phyloP scores from a whole-genome alignment of 2,113 vertebrate genomes.

The Mus spicilegus region DNA sequence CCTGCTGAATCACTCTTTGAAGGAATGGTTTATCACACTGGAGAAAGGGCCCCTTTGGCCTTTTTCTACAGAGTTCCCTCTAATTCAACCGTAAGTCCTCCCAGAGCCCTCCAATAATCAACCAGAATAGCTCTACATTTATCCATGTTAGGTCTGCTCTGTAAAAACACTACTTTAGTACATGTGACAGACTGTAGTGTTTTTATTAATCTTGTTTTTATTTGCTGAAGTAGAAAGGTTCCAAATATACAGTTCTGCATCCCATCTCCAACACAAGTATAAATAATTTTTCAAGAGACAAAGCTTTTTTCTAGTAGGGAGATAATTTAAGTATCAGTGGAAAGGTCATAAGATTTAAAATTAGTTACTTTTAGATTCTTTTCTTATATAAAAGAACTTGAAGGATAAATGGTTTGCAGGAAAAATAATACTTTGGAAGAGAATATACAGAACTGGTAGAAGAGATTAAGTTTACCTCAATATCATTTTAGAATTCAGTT shows the following conservation, averaged over 20 bases:
- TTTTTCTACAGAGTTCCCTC: not conserved
- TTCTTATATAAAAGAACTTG: conserved; percentile 19
- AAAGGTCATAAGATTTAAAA: not conserved
- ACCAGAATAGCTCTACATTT: not conserved
- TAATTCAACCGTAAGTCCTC: not conserved
- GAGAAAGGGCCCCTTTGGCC: not conserved
- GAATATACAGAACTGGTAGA: not conserved
- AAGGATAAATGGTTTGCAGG: not conserved
- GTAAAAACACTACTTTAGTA: not conserved
- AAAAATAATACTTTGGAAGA: conserved; percentile 2
- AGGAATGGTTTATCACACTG: not conserved
- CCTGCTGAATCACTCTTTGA: not conserved
- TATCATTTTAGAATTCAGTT: not conserved
- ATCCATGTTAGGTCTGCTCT: too few relatives aligned
- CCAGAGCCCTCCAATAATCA: not conserved
- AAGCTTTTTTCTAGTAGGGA: not conserved
- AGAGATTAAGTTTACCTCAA: not conserved
- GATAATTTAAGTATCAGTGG: not conserved
- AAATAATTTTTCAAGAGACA: conserved; percentile 17
- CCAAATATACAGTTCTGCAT: not conserved
- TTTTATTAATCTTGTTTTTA: conserved; percentile 27
- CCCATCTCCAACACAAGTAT: not conserved
- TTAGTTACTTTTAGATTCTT: not conserved
- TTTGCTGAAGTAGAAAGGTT: not conserved
- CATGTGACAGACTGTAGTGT: not conserved